A percentile compares a stretch with the other conserved stretches of the same genome.
Evolutionary conservation across 2,888 invertebrate species (phyloP).

Genomic region (Mongoloraphidia duomilia): DNA sequence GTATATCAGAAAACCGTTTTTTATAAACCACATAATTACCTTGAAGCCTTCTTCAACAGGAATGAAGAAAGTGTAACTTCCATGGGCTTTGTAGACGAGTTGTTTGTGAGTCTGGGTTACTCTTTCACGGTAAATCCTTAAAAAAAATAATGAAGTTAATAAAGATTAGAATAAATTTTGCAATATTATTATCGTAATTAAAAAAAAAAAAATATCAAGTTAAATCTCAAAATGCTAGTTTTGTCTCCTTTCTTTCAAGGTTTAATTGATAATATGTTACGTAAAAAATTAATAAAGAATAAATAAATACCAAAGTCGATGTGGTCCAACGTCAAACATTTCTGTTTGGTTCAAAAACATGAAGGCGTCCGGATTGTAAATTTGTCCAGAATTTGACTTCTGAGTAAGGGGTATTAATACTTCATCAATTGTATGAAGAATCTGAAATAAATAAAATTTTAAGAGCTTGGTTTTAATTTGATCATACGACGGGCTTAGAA

Average conservation of each 20-base stretch:
- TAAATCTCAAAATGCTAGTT: no score
- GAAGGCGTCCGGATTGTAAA: conserved; percentile 70
- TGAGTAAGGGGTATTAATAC: conserved; percentile 63
- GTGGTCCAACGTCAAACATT: conserved; percentile 53
- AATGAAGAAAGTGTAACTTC: conserved; percentile 77
- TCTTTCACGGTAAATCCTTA: conserved; percentile 59
- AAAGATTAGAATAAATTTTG: conserved; percentile 1
- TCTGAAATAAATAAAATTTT: conserved; percentile 34
- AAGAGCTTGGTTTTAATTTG: background rate
- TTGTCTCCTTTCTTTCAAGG: no score
- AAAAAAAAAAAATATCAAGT: no score
- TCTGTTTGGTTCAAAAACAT: conserved; percentile 68
- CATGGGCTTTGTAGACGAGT: conserved; percentile 60
- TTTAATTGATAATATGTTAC: no score
- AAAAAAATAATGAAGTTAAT: conserved; percentile 17
- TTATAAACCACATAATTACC: conserved; percentile 34
- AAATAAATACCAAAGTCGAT: conserved; percentile 50
- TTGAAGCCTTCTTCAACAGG: conserved; percentile 83
- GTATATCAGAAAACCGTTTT: background rate
- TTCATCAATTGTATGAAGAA: conserved; percentile 77
- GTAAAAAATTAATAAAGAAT: background rate
- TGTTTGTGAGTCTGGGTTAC: conserved; percentile 58
- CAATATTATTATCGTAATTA: background rate
- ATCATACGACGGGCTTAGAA: no score
- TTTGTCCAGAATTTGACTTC: conserved; percentile 38